Percentiles rank a stretch among this genome's conserved stretches.
phyloP scores from a whole-genome alignment of 2,797 vertebrate species.

The Schizothorax lantsangensis region DNA sequence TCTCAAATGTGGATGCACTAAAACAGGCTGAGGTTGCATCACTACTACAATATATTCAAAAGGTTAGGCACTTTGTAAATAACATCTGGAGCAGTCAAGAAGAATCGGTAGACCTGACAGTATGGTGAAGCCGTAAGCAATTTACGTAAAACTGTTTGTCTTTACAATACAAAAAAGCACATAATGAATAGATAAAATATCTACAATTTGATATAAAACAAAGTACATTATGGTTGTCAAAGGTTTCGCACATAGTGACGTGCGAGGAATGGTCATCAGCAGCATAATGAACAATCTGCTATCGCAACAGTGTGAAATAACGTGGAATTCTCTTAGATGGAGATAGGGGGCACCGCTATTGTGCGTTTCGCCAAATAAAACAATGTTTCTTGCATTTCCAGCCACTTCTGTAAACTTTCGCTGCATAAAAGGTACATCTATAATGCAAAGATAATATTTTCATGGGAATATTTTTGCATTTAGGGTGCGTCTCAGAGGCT shows the following conservation, averaged over 20 bases:
- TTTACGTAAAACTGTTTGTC: slow-evolving; percentile 73
- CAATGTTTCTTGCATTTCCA: not conserved
- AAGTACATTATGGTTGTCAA: slow-evolving; percentile 68
- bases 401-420: not conserved
- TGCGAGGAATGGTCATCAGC: slow-evolving; percentile 62
- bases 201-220: slow-evolving; percentile 76
- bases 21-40: slow-evolving; percentile 81
- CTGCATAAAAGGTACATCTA: not conserved
- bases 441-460: slow-evolving; percentile 37
- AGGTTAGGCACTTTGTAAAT: slow-evolving; percentile 95
- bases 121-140: slow-evolving; percentile 77
- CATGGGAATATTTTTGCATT: slow-evolving; percentile 35
- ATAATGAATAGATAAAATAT: slow-evolving; percentile 79
- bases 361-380: not conserved
- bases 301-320: slow-evolving; percentile 46
- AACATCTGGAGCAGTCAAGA: slow-evolving; percentile 84
- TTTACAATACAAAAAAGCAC: slow-evolving; percentile 78
- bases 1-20: slow-evolving; percentile 71
- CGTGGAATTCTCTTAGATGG: not conserved
- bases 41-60: slow-evolving; percentile 84
- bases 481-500: slow-evolving; percentile 10
- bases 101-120: slow-evolving; percentile 83
- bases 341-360: not conserved
- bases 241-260: slow-evolving; percentile 62
- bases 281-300: slow-evolving; percentile 58